Evolutionary conservation across 1,140 invertebrate species (phyloP).

Genomic region (Tribolium castaneum): DNA sequence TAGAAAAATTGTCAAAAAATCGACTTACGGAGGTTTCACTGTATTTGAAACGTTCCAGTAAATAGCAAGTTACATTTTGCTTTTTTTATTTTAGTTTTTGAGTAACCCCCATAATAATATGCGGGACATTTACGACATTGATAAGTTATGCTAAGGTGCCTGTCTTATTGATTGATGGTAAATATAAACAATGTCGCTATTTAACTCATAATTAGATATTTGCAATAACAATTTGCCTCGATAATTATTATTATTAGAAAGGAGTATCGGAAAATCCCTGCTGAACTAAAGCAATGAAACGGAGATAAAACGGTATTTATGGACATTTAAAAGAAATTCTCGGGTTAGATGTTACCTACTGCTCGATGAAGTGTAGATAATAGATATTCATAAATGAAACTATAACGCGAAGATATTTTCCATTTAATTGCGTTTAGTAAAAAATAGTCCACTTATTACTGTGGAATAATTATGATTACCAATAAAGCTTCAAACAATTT

Average conservation of each 20-base stretch:
- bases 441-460: neutral
- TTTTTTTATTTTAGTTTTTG: too few relatives aligned
- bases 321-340: neutral
- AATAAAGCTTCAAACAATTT: too few relatives aligned
- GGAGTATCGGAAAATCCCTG: neutral
- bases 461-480: too few relatives aligned
- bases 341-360: neutral
- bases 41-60: too few relatives aligned
- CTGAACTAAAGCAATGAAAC: neutral
- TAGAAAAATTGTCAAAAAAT: too few relatives aligned
- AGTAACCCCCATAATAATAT: too few relatives aligned
- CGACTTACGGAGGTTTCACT: too few relatives aligned
- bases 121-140: too few relatives aligned
- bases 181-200: too few relatives aligned
- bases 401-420: neutral
- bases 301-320: neutral
- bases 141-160: too few relatives aligned
- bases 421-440: neutral
- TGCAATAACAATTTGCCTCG: neutral
- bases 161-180: too few relatives aligned
- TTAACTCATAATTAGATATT: neutral
- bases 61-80: too few relatives aligned
- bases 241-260: neutral
- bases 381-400: neutral
- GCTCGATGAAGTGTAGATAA: neutral